Base-by-base conservation (phyloP, 2,797 vertebrate genomes). In the Mareca strepera region DNA sequence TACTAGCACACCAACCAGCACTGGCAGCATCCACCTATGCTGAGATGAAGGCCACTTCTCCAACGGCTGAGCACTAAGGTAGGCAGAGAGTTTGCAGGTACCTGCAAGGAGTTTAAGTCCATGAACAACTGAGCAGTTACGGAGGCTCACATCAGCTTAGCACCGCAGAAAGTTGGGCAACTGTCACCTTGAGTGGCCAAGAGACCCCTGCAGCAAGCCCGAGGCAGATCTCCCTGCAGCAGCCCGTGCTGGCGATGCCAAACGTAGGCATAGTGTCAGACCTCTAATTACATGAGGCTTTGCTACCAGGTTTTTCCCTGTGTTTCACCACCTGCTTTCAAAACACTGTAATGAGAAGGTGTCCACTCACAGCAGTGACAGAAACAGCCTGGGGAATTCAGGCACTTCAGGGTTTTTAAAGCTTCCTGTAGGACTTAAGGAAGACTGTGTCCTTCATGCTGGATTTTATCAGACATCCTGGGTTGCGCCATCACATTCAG, bases 351-450 rank as follows among this genome's bases (percentile, higher is more conserved):
- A 8, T 63, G 70, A 66, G 31, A 41, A 29, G 23, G 26, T 3
- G 31, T 4, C 26, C 86, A 5, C 7, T 37, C 56, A 23, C 73
- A 74, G 63, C 48, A 43, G 18, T 8, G 37, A 20, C 59, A 79
- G 7, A 44, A 76, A 73, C 3, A 58, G 11, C 43, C 31, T 17
- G 22, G 15, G 33, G 15, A 59, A 22, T 8, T 33, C 31, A 50
- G 2, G 17, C 22, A 20, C 1, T 17, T 59, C 46, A 10, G 68
- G 37, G 13, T 14, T n/a, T 55, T 46, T 12, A 44, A 74, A 31
- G 22, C 15, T 72, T 31, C 28, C 68, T 13, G 56, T 1, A n/a
- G n/a, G 50, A 52, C 0, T 0, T 21, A 6, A 37, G 17, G n/a
- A 58, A 31, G 14, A 15, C 13, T 2, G 23, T 7, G 12, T 20